phyloP scores from a whole-genome alignment of 1,140 invertebrate species.

The Venustaconcha ellipsiformis region DNA sequence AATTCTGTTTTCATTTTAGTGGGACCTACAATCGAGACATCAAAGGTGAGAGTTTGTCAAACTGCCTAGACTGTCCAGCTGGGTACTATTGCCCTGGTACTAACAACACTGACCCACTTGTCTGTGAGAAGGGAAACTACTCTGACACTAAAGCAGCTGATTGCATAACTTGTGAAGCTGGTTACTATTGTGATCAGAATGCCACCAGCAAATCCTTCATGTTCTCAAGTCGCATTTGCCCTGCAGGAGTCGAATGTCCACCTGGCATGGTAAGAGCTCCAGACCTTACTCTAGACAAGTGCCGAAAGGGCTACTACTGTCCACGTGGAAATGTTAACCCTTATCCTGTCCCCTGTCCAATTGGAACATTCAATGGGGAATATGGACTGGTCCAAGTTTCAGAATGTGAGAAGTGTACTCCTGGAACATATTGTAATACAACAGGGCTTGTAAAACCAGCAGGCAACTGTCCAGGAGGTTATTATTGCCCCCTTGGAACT shows the following conservation, averaged over 20 bases:
- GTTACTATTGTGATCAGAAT: constrained; percentile 62
- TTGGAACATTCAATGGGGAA: constrained; percentile 61
- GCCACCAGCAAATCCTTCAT: constrained; percentile 58
- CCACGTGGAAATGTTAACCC: constrained; percentile 60
- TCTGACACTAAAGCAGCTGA: constrained; percentile 51
- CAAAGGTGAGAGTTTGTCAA: constrained; percentile 44
- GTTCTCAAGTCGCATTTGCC: constrained; percentile 53
- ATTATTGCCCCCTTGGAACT: constrained; percentile 61
- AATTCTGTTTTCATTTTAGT: constrained; percentile 35
- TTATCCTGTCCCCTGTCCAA: constrained; percentile 61
- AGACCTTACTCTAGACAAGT: constrained; percentile 54
- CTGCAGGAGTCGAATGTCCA: constrained; percentile 63
- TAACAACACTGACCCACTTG: constrained; percentile 45
- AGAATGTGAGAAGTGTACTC: constrained; percentile 61
- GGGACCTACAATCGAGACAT: constrained; percentile 52
- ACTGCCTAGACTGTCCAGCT: constrained; percentile 53
- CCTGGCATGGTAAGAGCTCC: constrained; percentile 58
- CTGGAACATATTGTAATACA: constrained; percentile 59
- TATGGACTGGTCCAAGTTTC: constrained; percentile 50
- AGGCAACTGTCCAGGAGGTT: constrained; percentile 55
- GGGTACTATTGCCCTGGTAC: constrained; percentile 60
- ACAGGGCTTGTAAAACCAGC: constrained; percentile 42
- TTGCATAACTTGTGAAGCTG: constrained; percentile 58
- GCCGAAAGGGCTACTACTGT: constrained; percentile 63
- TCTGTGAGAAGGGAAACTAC: constrained; percentile 65